These are phyloP conservation scores for Mastomys natalensis DNA, from an alignment of 2,113 vertebrate genomes.

Conservation along the genomic window DNA sequence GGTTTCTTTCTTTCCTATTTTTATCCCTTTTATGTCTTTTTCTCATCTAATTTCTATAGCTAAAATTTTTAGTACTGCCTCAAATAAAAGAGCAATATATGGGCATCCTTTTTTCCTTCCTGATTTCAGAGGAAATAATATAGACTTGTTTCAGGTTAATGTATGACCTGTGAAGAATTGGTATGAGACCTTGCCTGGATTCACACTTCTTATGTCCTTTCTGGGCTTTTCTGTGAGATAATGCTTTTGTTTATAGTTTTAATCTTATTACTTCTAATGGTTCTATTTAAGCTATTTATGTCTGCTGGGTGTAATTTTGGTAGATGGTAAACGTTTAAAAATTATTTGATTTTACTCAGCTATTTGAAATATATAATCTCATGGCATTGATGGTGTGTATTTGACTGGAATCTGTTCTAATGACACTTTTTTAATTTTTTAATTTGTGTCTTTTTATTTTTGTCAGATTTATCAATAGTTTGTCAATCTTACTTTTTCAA, in stretches of 20 bases:
- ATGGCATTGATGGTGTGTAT: neutral
- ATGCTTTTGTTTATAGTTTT: neutral
- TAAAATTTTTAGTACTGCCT: neutral
- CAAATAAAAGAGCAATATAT: neutral
- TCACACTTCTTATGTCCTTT: neutral
- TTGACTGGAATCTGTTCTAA: neutral
- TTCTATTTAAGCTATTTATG: neutral
- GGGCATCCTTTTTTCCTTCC: neutral
- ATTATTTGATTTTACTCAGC: neutral
- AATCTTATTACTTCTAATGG: neutral
- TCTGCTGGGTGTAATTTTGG: neutral
- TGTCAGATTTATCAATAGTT: neutral
- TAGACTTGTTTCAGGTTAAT: neutral
- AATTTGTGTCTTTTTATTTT: neutral
- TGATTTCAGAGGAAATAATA: neutral
- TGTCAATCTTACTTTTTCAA: neutral
- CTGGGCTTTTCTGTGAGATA: neutral
- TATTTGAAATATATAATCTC: neutral
- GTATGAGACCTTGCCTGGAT: neutral
- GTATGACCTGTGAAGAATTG: neutral
- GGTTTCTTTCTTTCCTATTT: neutral
- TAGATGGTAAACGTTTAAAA: neutral
- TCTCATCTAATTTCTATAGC: neutral
- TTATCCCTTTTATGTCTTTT: neutral
- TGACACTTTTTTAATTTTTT: neutral